Base-by-base conservation (phyloP, 1,140 invertebrate species). In the Apis mellifera region DNA sequence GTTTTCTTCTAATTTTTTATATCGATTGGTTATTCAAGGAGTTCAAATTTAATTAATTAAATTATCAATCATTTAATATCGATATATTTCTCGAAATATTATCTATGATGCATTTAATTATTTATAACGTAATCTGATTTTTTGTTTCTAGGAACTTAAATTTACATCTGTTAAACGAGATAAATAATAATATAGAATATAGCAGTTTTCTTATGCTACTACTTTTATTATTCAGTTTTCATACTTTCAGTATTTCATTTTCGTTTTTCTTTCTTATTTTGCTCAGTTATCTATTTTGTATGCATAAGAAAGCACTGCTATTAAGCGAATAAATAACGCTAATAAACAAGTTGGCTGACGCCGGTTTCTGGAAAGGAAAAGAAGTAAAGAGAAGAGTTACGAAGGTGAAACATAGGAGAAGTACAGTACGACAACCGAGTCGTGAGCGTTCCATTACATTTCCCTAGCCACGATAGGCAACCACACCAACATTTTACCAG, bases 381-480 rank as follows among this genome's bases (percentile, higher is more conserved):
- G 78, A 82, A 17, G 60, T 65, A 84, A 76, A 77, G 83, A 48
- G 64, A n/a, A 50, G 50, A n/a, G 42, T 78, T 60, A 50, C 42
- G 32, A 59, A 55, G 32, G 32, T 23, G 50, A 54, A 32, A 60
- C 50, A 42, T 42, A 54, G 55, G 60, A 48, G 23, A 85, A 48
- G 70, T 48, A 80, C 42, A 69, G 59, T 15, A 21, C 11, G 69
- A 48, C 73, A 59, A 83, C 32, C 74, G 62, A 73, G 64, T 64
- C 82, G 62, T 57, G 78, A 71, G 71, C 74, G 74, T 84, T 84
- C 75, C 84, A 80, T 85, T 85, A 85, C 74, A 78, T 84, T 84
- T 80, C 70, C 74, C 70, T 59, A 74, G 42, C 76, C 23, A 12
- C 50, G 74, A 57, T 83, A 68, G 54, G 60, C 62, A 54, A 68